These are phyloP conservation scores for Pecten maximus DNA, from an alignment of 2,888 invertebrate genomes.

Conservation along the genomic window DNA sequence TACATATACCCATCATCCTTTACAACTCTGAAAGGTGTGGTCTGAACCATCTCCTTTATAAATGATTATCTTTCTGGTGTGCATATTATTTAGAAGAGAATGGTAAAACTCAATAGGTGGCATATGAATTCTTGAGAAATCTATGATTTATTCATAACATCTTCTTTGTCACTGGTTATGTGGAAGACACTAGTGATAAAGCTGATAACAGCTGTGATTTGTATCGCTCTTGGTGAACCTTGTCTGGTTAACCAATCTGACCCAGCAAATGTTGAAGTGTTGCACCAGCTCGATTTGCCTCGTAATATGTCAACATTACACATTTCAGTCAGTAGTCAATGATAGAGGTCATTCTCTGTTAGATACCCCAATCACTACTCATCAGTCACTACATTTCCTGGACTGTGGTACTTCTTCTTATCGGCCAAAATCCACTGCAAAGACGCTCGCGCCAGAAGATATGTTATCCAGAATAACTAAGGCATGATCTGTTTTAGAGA, in stretches of 20 bases:
- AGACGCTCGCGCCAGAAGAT: too few species aligned
- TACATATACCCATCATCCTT: neutral
- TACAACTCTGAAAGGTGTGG: neutral
- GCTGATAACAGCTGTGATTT: slow-evolving; percentile 8
- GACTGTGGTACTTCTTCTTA: neutral
- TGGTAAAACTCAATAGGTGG: neutral
- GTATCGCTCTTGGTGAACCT: neutral
- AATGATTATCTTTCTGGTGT: neutral
- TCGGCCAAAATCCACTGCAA: neutral
- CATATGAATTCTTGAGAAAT: neutral
- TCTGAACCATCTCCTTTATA: neutral
- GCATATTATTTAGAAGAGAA: neutral
- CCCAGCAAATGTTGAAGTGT: neutral
- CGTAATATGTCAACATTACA: slow-evolving; percentile 29
- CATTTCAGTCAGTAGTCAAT: neutral
- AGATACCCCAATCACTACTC: neutral
- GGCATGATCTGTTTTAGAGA: too few species aligned
- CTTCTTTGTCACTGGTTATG: neutral
- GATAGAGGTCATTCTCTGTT: neutral
- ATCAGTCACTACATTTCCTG: neutral
- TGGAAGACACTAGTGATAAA: neutral
- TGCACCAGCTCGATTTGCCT: neutral
- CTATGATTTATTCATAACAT: neutral
- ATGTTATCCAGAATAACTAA: too few species aligned
- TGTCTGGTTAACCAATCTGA: slow-evolving; percentile 29